These are phyloP conservation scores for Orcinus orca DNA, from an alignment of 2,113 vertebrate species.

Conservation along the genomic window DNA sequence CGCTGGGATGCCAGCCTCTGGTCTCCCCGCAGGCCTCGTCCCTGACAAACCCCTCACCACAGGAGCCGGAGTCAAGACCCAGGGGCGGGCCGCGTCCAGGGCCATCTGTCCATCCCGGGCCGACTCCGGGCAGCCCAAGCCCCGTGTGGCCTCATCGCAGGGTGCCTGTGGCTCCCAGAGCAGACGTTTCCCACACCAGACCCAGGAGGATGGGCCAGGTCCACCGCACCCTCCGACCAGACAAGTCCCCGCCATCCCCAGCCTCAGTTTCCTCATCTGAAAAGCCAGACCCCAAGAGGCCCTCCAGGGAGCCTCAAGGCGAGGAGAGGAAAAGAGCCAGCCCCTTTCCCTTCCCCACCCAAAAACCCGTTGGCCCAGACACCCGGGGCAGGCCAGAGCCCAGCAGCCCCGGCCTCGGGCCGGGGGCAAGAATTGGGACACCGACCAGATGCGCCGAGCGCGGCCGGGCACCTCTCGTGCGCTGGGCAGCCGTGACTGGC, in stretches of 20 bases:
- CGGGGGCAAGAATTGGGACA: fast-evolving
- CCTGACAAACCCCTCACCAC: fast-evolving
- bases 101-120: fast-evolving
- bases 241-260: fast-evolving
- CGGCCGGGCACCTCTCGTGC: fast-evolving
- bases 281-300: not conserved
- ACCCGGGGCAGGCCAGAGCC: not conserved
- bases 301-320: not conserved
- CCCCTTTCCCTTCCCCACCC: fast-evolving
- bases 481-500: fast-evolving
- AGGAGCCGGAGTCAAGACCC: too few relatives aligned
- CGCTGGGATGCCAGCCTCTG: fast-evolving
- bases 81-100: fast-evolving
- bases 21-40: not conserved
- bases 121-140: not conserved
- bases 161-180: not conserved
- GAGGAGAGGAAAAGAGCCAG: not conserved
- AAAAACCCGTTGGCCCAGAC: not conserved
- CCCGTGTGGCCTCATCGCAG: fast-evolving
- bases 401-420: not conserved
- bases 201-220: fast-evolving
- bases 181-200: not conserved
- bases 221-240: not conserved
- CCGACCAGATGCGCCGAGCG: fast-evolving
- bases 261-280: not conserved